These are phyloP conservation scores for Cephus pygmeus DNA, from an alignment of 2,888 invertebrate species.

Conservation along the genomic window DNA sequence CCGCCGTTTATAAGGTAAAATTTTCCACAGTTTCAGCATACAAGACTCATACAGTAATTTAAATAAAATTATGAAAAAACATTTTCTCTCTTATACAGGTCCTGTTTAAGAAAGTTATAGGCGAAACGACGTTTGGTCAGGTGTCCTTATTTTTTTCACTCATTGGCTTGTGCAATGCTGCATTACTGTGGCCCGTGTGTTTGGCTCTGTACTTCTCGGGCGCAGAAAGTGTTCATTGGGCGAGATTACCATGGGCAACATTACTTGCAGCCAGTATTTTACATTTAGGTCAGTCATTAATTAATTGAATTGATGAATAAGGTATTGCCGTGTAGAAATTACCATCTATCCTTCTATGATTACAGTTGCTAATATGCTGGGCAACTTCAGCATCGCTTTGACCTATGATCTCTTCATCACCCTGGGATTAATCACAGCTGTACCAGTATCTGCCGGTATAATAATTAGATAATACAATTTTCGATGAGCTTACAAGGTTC, in stretches of 20 bases:
- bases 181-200: slow-evolving; percentile 92
- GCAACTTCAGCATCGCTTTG: slow-evolving; percentile 92
- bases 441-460: slow-evolving; percentile 93
- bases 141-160: slow-evolving; percentile 93
- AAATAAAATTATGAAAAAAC: slow-evolving; percentile 1
- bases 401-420: slow-evolving; percentile 96
- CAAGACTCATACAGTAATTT: neutral
- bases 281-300: slow-evolving; percentile 74
- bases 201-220: slow-evolving; percentile 87
- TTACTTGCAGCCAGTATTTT: slow-evolving; percentile 84
- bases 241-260: slow-evolving; percentile 88
- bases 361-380: slow-evolving; percentile 90
- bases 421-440: slow-evolving; percentile 91
- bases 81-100: slow-evolving; percentile 73
- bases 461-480: slow-evolving; percentile 30
- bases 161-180: slow-evolving; percentile 88
- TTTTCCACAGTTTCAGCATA: neutral
- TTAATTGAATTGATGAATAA: neutral
- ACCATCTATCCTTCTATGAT: slow-evolving; percentile 34
- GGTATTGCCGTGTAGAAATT: neutral
- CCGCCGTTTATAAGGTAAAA: slow-evolving; percentile 91
- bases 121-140: slow-evolving; percentile 92
- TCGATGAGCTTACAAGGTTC: neutral
- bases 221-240: slow-evolving; percentile 85
- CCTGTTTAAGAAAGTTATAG: slow-evolving; percentile 92